Percentiles rank a stretch among this genome's conserved stretches.
Conservation (phyloP, 2,888 invertebrate species). For the Tenthredo amoena region DNA sequence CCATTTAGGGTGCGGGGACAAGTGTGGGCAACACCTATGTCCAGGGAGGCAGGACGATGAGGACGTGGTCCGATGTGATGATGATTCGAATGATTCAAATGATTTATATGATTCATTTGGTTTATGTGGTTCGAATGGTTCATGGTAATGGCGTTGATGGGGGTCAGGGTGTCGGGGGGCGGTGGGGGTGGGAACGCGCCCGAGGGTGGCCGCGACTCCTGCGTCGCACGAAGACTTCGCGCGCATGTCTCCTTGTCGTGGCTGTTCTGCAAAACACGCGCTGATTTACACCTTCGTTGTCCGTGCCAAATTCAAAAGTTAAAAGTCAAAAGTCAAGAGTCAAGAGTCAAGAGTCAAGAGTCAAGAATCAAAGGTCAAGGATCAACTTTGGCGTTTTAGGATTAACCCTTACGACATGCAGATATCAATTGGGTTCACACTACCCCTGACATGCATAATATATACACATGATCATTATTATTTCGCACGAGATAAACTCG, state of each 20-base stretch:
- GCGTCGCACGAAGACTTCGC: conserved; percentile 72
- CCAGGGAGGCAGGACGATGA: conserved; percentile 70
- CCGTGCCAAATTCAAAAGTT: conserved; percentile 63
- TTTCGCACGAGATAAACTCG: background rate
- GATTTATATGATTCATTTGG: conserved; percentile 1
- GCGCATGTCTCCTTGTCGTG: conserved; percentile 77
- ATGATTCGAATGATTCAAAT: conserved; percentile 34
- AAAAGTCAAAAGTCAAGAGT: background rate
- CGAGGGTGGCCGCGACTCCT: conserved; percentile 76
- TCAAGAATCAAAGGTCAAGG: background rate
- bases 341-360: background rate
- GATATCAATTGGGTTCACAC: conserved; percentile 6
- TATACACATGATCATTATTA: background rate
- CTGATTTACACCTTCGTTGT: conserved; percentile 69
- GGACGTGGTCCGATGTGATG: conserved; percentile 56
- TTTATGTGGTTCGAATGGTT: conserved; percentile 40
- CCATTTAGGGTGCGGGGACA: conserved; percentile 55
- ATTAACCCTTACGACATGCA: background rate
- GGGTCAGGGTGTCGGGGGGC: conserved; percentile 57
- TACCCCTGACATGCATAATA: conserved; percentile 11
- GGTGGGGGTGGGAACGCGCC: conserved; percentile 80
- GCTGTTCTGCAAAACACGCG: conserved; percentile 73
- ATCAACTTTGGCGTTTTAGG: background rate
- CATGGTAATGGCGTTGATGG: conserved; percentile 73
- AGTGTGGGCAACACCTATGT: conserved; percentile 67